Evolutionary conservation across 1,140 invertebrate species (phyloP), one percentile per base, ranked within the genome.

Genomic region (roundworm (Caenorhabditis elegans)): DNA sequence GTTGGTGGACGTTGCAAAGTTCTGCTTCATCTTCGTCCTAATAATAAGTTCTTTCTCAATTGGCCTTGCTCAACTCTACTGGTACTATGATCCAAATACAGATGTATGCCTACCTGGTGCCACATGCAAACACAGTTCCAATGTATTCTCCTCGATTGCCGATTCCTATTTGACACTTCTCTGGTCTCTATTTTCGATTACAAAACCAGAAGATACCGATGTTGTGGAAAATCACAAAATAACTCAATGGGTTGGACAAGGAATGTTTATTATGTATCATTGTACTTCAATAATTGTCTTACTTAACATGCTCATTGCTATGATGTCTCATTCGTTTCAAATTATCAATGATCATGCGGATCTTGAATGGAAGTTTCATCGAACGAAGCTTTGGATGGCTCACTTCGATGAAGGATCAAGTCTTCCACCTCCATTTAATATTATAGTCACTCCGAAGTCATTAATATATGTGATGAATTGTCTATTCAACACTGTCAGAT

Each of bases 251-350:
- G 85, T 86, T 51, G 87, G 87, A 46, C 65, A 78, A 70, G 86
- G 83, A 49, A 85, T 86, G 81, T 88, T 86, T 83, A 88, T 87
- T 4, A 79, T 82, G 76, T 88, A 87, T 48, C 88, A 86, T 26
- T 87, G 86, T 47, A 88, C 92, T 82, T 92, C 92, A 77, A 92
- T 92, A 80, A 92, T 92, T 85, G 92, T 92, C n/a, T 90, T 92
- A 78, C 91, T 92, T 76, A 92, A 92, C 86, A 92, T 92, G 92
- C 90, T 92, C 17, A 92, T 92, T 80, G 92, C 92, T 79, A 92
- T 92, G 92, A 92, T 92, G 92, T 92, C 91, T 78, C 91, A 92
- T 83, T 92, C 91, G 24, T 92, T 92, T 86, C 92, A 92, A 89
- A 91, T 91, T 76, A 92, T 92, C 60, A 92, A 92, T 90, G 92